A percentile compares a stretch with the other conserved stretches of the same genome.
Evolutionary conservation across 1,140 invertebrate genomes (phyloP).

Genomic region (Leptoteleia sp.): DNA sequence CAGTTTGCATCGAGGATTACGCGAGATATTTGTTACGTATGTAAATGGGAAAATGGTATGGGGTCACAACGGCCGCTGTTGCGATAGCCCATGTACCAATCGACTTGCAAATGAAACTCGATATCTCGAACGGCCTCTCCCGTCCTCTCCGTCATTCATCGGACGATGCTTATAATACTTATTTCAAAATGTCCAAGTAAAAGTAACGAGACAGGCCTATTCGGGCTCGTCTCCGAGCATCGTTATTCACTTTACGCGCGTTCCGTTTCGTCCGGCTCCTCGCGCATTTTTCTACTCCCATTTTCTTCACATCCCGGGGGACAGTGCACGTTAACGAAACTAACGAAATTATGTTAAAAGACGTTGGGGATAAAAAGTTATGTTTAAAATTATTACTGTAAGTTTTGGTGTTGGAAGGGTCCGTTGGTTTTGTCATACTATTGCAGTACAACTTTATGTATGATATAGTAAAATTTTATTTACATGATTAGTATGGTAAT

Average conservation of each 20-base stretch:
- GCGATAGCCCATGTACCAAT: slow-evolving; percentile 67
- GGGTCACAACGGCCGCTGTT: slow-evolving; percentile 64
- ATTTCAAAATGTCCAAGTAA: slow-evolving; percentile 57
- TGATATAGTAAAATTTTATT: too few relatives aligned
- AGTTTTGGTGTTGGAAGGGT: too few relatives aligned
- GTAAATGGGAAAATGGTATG: slow-evolving; percentile 67
- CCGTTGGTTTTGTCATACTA: too few relatives aligned
- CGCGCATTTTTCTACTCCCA: not conserved
- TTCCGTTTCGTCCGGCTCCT: not conserved
- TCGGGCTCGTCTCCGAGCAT: slow-evolving; percentile 37
- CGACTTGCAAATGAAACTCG: slow-evolving; percentile 70
- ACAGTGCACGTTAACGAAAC: too few relatives aligned
- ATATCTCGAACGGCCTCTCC: slow-evolving; percentile 66
- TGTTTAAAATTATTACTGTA: too few relatives aligned
- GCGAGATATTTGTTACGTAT: slow-evolving; percentile 67
- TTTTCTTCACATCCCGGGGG: too few relatives aligned
- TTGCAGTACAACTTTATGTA: too few relatives aligned
- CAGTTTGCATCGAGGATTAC: slow-evolving; percentile 69
- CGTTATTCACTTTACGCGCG: slow-evolving; percentile 26
- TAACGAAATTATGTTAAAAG: too few relatives aligned
- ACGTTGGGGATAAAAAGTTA: too few relatives aligned
- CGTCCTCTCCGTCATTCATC: slow-evolving; percentile 59
- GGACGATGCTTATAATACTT: slow-evolving; percentile 51
- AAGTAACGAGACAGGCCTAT: slow-evolving; percentile 55
- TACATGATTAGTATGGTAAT: too few relatives aligned